phyloP scores from a whole-genome alignment of 2,113 vertebrate species.

The Mixornis gularis region DNA sequence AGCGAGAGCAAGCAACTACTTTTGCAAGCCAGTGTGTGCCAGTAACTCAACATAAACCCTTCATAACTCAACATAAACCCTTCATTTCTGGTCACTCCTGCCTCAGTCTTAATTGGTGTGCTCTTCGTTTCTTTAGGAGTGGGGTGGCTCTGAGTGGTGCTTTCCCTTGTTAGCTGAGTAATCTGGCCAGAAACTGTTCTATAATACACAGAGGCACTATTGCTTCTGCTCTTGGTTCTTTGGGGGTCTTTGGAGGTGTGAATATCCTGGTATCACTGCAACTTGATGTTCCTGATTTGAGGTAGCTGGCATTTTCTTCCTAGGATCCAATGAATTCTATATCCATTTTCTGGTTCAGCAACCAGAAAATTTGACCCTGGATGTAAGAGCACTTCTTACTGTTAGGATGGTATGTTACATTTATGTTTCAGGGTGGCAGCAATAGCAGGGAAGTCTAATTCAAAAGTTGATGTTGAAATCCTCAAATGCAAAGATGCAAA shows the following conservation, averaged over 20 bases:
- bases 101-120: neutral
- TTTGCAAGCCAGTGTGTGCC: neutral
- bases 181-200: neutral
- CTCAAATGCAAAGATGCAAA: neutral
- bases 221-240: neutral
- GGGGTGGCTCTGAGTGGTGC: neutral
- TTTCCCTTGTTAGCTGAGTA: neutral
- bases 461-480: neutral
- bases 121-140: neutral
- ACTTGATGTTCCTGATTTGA: neutral
- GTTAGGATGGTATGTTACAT: neutral
- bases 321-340: neutral
- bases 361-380: neutral
- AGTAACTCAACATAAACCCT: neutral
- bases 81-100: accelerated
- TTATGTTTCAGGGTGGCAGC: neutral
- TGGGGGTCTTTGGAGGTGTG: neutral
- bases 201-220: neutral
- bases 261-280: neutral
- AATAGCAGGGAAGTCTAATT: neutral
- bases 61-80: neutral
- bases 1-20: neutral
- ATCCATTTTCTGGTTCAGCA: neutral
- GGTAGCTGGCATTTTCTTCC: neutral
- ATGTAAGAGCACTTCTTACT: neutral